Conservation (phyloP, 2,888 invertebrate species). For the Cyclophora punctaria region DNA sequence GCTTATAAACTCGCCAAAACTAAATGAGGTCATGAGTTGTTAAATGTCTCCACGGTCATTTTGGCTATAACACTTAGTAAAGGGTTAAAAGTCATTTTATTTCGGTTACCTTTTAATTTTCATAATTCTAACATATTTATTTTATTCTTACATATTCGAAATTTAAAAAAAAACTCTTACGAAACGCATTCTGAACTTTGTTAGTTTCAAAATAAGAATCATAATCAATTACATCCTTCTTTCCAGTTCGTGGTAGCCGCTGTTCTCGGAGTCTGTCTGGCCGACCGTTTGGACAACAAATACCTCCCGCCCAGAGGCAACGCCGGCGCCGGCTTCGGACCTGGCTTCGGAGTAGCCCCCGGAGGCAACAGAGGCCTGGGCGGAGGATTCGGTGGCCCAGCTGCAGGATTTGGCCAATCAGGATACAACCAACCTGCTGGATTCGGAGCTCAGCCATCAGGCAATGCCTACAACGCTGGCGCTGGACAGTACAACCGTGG, state of each 20-base stretch:
- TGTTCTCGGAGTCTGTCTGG: conserved; percentile 58
- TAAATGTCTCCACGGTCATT: no score
- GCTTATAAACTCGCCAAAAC: no score
- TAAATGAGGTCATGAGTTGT: no score
- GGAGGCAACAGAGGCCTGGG: conserved; percentile 17
- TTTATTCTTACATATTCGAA: no score
- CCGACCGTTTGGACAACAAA: conserved; percentile 66
- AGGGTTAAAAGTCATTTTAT: no score
- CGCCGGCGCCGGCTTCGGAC: conserved; percentile 25
- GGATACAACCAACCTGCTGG: conserved; percentile 11
- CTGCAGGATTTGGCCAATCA: conserved; percentile 11
- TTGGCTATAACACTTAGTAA: no score
- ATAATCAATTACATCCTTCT: not conserved
- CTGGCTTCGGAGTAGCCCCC: conserved; percentile 27
- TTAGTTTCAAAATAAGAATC: no score
- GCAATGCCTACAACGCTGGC: conserved; percentile 34
- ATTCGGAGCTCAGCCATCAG: conserved; percentile 22
- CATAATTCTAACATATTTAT: no score
- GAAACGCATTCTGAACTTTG: no score
- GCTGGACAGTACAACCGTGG: conserved; percentile 29
- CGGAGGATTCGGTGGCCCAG: conserved; percentile 22
- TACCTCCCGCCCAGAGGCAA: conserved; percentile 68
- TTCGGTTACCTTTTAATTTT: no score
- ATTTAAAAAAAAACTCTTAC: no score
- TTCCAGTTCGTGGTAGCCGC: conserved; percentile 63